Conservation (phyloP, 2,888 invertebrate species). For the Drosophila merina region DNA sequence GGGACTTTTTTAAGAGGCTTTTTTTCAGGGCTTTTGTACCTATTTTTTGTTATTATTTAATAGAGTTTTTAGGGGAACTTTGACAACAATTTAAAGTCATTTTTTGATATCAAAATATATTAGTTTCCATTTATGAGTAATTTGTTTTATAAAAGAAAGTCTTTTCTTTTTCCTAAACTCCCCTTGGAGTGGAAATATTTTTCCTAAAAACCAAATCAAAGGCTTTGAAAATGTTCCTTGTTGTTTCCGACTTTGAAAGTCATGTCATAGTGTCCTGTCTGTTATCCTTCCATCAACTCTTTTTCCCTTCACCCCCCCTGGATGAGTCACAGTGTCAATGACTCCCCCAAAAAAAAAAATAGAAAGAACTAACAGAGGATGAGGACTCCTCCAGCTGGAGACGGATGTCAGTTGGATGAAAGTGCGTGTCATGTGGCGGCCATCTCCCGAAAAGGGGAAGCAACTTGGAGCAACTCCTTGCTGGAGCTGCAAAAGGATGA, state of each 20-base stretch:
- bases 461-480: constrained; percentile 6
- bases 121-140: too few relatives aligned
- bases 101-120: too few relatives aligned
- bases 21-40: too few relatives aligned
- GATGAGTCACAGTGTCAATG: constrained; percentile 30
- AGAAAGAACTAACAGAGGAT: background rate
- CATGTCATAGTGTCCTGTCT: background rate
- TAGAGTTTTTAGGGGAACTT: too few relatives aligned
- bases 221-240: too few relatives aligned
- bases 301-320: background rate
- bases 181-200: too few relatives aligned
- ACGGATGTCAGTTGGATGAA: constrained; percentile 55
- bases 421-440: constrained; percentile 67
- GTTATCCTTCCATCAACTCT: background rate
- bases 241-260: background rate
- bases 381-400: constrained; percentile 20
- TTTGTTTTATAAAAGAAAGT: too few relatives aligned
- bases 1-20: too few relatives aligned
- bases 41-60: too few relatives aligned
- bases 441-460: constrained; percentile 4
- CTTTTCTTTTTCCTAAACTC: too few relatives aligned
- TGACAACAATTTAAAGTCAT: too few relatives aligned
- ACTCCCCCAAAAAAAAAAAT: constrained; percentile 1
- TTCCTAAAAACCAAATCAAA: too few relatives aligned
- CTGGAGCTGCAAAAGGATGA: background rate